Base-by-base conservation (phyloP, 1,140 invertebrate species). In the Cotesia vestalis region DNA sequence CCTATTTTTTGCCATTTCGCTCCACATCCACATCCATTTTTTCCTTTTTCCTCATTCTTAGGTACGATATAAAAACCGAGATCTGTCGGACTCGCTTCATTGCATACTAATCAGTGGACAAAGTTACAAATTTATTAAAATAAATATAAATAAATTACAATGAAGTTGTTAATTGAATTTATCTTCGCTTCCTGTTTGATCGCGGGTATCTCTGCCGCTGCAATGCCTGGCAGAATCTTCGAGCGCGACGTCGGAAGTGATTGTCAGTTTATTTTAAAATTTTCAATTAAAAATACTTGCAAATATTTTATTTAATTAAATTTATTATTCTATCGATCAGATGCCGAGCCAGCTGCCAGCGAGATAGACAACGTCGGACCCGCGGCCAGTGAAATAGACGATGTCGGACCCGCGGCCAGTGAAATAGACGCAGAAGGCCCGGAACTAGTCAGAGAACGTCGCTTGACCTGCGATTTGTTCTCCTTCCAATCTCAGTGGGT, bases 401-500 rank as follows among this genome's bases (percentile, higher is more conserved):
- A 36, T 6, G n/a, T 63, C 17, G 61, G 27, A 27, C 27, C 27
- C 27, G 27, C 27, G 27, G 27, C 27, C 27, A 27, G 27, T 27
- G 27, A 27, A 27, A 27, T 36, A 4, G 61, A 63, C 12, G 38
- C 36, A 8, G 5, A n/a, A 14, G 66, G 4, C 3, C 20, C 51
- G 12, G 14, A 35, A 5, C 14, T 70, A 20, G 53, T 34, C 9
- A 36, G 74, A 61, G 20, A 38, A 1, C 71, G 71, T 59, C 75
- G 77, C 5, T 53, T 75, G 2, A 77, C 79, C 8, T 83, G 82
- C 62, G 80, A 83, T 36, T 60, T 83, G 4, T 67, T 80, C 0
- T 83, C 79, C 0, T 80, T 77, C 27, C 12, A 60, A 46, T 75
- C 77, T 2, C 5, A 70, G 14, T 73, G 76, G 71, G 17, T 79